Conservation (phyloP, 1,140 invertebrate species). For the Drosophila tristis region DNA sequence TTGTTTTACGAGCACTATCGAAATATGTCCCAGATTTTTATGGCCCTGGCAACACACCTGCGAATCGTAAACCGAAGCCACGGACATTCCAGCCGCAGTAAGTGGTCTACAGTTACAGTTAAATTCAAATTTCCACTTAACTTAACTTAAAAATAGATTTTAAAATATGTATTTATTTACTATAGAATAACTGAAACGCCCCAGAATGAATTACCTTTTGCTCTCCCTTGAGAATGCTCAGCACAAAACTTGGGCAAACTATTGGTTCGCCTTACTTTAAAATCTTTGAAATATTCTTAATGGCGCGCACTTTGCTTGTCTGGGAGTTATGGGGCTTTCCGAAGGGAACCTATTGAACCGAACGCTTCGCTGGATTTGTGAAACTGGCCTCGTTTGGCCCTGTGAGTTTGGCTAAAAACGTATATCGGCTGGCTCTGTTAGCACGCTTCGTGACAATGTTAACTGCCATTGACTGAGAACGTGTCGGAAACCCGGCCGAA, state of each 20-base stretch:
- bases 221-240: constrained; percentile 12
- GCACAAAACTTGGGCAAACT: constrained; percentile 35
- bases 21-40: constrained; percentile 31
- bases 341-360: constrained; percentile 77
- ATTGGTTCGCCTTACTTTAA: constrained; percentile 56
- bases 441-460: constrained; percentile 59
- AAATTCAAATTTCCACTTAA: background rate
- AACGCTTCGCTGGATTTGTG: constrained; percentile 81
- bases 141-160: background rate
- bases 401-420: constrained; percentile 67
- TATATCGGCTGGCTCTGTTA: constrained; percentile 45
- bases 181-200: too few relatives aligned
- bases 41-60: constrained; percentile 38
- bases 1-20: constrained; percentile 18
- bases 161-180: too few relatives aligned
- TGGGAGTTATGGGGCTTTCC: constrained; percentile 28
- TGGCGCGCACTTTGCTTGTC: constrained; percentile 73
- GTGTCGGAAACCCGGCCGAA: constrained; percentile 38
- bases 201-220: constrained; percentile 27
- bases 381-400: constrained; percentile 79
- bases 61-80: constrained; percentile 28
- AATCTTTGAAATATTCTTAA: constrained; percentile 46
- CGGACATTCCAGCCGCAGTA: background rate
- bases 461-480: constrained; percentile 49
- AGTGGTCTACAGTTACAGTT: background rate